phyloP scores from a whole-genome alignment of 1,140 invertebrate genomes.

The Mizuhopecten yessoensis region DNA sequence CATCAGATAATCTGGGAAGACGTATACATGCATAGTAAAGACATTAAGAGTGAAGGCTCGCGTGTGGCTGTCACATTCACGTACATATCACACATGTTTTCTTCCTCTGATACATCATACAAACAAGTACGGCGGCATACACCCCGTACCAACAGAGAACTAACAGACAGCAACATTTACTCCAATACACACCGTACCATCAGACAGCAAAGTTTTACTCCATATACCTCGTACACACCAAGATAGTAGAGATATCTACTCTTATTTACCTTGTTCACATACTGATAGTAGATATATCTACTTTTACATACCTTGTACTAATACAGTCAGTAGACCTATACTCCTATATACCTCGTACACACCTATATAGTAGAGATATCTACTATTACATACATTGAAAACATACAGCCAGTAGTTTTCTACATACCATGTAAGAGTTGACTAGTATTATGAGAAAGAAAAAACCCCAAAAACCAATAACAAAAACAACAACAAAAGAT shows the following conservation, averaged over 20 bases:
- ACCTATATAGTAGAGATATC: not conserved
- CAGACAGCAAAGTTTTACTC: no score
- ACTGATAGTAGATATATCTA: not conserved
- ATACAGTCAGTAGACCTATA: no score
- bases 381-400: not conserved
- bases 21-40: not conserved
- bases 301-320: no score
- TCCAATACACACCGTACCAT: no score
- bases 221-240: not conserved
- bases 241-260: not conserved
- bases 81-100: not conserved
- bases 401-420: no score
- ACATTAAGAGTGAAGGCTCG: conserved; percentile 6
- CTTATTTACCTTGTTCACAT: not conserved
- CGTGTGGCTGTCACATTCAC: conserved; percentile 15
- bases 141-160: no score
- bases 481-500: no score
- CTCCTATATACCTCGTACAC: not conserved
- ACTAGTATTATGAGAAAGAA: no score
- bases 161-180: no score
- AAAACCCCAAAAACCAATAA: no score
- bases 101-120: not conserved
- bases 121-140: not conserved
- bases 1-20: no score
- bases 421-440: no score